Percentiles rank a stretch among this genome's conserved stretches.
These are phyloP conservation scores for Phthorimaea operculella DNA, from an alignment of 1,140 invertebrate genomes.

Conservation along the genomic window DNA sequence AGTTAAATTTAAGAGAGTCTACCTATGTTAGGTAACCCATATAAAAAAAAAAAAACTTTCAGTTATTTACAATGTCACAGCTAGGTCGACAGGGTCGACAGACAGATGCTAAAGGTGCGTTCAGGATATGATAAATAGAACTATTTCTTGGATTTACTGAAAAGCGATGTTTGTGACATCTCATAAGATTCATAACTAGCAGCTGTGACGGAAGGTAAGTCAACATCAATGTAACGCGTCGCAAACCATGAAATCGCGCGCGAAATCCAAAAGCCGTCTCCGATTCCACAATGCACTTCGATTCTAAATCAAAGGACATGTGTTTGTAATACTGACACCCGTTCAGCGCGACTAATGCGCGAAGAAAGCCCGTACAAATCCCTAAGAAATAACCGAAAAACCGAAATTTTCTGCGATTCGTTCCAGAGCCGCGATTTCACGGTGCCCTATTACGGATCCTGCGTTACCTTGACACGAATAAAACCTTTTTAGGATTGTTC, in stretches of 20 bases:
- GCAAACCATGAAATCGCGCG: constrained; percentile 55
- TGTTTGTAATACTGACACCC: constrained; percentile 64
- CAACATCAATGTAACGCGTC: constrained; percentile 65
- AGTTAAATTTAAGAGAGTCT: not conserved
- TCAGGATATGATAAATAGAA: not conserved
- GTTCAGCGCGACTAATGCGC: constrained; percentile 55
- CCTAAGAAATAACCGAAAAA: constrained; percentile 67
- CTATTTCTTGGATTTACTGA: constrained; percentile 7
- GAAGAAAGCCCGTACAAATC: constrained; percentile 67
- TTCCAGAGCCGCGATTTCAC: constrained; percentile 53
- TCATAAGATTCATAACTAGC: constrained; percentile 43
- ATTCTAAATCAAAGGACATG: constrained; percentile 57
- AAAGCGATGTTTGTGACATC: constrained; percentile 8
- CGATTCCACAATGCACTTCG: constrained; percentile 39
- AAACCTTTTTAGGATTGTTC: not conserved
- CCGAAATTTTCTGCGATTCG: constrained; percentile 67
- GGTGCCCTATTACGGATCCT: constrained; percentile 54
- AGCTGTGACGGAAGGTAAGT: constrained; percentile 67
- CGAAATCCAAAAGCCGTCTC: constrained; percentile 60
- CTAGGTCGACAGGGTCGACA: not conserved
- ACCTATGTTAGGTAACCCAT: too few species aligned
- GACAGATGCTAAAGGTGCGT: not conserved
- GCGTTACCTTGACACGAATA: constrained; percentile 1
- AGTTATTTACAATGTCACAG: not conserved
- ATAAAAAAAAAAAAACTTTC: too few species aligned